Conservation (phyloP, 2,888 invertebrate genomes). For the Drosophila flavopinicola region DNA sequence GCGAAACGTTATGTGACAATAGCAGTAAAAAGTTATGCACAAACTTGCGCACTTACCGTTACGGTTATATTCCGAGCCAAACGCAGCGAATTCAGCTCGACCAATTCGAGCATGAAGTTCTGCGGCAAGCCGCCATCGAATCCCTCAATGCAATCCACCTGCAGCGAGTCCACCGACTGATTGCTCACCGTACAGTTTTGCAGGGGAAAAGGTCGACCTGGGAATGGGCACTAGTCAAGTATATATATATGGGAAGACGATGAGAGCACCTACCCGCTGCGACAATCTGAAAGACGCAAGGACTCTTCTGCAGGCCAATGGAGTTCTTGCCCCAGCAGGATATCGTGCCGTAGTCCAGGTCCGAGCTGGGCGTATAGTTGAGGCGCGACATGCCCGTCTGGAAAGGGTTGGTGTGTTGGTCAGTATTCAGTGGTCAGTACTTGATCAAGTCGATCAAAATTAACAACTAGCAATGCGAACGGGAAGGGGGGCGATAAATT, state of each 20-base stretch:
- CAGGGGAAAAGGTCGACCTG: conserved; percentile 94
- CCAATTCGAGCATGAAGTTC: conserved; percentile 92
- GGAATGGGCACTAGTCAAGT: background rate
- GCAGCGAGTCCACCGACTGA: conserved; percentile 92
- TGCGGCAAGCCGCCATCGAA: conserved; percentile 95
- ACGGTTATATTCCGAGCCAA: conserved; percentile 84
- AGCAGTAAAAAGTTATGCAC: too few relatives aligned
- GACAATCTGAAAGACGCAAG: conserved; percentile 94
- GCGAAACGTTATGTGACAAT: too few relatives aligned
- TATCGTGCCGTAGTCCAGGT: conserved; percentile 95
- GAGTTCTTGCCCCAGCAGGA: conserved; percentile 94
- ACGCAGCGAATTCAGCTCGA: conserved; percentile 89
- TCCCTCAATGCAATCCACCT: conserved; percentile 94
- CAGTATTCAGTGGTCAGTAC: background rate
- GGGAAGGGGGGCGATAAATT: conserved; percentile 17
- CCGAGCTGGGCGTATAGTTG: conserved; percentile 93
- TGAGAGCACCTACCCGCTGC: conserved; percentile 88
- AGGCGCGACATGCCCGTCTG: conserved; percentile 86
- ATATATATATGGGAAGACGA: background rate
- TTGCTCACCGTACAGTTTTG: conserved; percentile 95
- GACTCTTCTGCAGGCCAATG: conserved; percentile 92
- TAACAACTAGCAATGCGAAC: conserved; percentile 11
- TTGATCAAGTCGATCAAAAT: conserved; percentile 17
- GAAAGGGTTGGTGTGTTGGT: conserved; percentile 12
- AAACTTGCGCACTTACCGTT: conserved; percentile 72